phyloP scores from a whole-genome alignment of 1,140 invertebrate genomes.

The Drosophila pectinifera region DNA sequence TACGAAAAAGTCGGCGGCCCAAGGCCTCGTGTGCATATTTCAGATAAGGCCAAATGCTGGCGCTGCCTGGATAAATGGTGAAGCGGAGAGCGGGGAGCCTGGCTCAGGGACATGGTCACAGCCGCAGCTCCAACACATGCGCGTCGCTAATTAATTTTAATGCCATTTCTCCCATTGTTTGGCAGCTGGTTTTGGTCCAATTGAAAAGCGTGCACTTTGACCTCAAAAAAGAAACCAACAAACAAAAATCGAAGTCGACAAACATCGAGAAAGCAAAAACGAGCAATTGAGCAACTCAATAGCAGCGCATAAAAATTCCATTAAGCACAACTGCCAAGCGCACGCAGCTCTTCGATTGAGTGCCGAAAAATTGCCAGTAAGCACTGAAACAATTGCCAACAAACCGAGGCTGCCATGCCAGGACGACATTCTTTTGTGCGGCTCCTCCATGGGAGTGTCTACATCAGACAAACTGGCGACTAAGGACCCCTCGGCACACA shows the following conservation, averaged over 20 bases:
- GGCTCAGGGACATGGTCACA: slow-evolving; percentile 73
- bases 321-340: slow-evolving; percentile 74
- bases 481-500: slow-evolving; percentile 61
- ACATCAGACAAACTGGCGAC: slow-evolving; percentile 72
- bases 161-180: slow-evolving; percentile 61
- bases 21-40: slow-evolving; percentile 79
- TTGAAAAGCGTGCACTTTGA: slow-evolving; percentile 73
- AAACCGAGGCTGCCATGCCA: slow-evolving; percentile 14
- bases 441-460: slow-evolving; percentile 41
- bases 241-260: slow-evolving; percentile 6
- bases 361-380: slow-evolving; percentile 57
- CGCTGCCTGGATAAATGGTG: slow-evolving; percentile 57
- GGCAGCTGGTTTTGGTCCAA: slow-evolving; percentile 30
- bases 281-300: slow-evolving; percentile 61
- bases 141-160: slow-evolving; percentile 78
- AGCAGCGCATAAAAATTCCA: slow-evolving; percentile 71
- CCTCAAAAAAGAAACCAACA: slow-evolving; percentile 49
- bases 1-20: slow-evolving; percentile 67
- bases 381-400: slow-evolving; percentile 55
- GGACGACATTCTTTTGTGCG: slow-evolving; percentile 39
- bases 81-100: slow-evolving; percentile 24
- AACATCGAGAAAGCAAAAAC: slow-evolving; percentile 40
- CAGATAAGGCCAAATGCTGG: slow-evolving; percentile 81
- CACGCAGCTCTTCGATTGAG: slow-evolving; percentile 71
- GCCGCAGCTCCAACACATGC: slow-evolving; percentile 50